Base-by-base conservation (phyloP, 37 sponge, comb jelly and placozoan species). In the Corticium candelabrum region DNA sequence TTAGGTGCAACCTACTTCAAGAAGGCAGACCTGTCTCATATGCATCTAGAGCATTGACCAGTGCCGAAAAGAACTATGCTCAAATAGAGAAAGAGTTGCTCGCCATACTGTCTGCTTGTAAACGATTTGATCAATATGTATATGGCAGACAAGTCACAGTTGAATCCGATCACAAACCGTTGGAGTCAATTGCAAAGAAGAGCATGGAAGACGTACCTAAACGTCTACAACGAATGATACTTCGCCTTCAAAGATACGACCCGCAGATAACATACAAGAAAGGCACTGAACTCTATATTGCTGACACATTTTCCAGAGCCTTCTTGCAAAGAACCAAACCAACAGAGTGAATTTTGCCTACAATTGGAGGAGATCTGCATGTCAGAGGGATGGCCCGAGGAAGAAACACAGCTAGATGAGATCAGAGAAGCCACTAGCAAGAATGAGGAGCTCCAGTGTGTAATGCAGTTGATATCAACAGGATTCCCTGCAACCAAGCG, bases 121-220 rank as follows among this genome's bases (percentile, higher is more conserved):
- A 85, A 1, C 67, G 70, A 35, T 80, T 79, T 34, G 2, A 34
- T 0, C 41, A 79, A 0, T 74, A 79, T 40, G 37, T 84, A 40
- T 3, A 68, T 0, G 80, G 80, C 2, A 0, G 34, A 38, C 2
- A 0, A 29, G 36, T 84, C 38, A 7, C 2, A 0, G 39, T 84
- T 15, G 68, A 79, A 41, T 79, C 85, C 39, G 85, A 84, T 37
- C 80, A 84, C 76, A 84, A 84, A 41, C 85, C 85, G 5, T 39
- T 84, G 74, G 76, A 70, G 29, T n/a, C 5, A 7, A 70, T 70
- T 32, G n/a, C 29, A 5, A 70, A 15, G 73, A 70, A 70, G 35
- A 7, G n/a, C 4, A 4, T 33, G 4, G n/a, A n/a, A n/a, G 34
- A 70, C 5, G 35, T 32, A n/a, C 73, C 73, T 33, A 4, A n/a